Evolutionary conservation across 2,113 vertebrate genomes (phyloP).

Genomic region (Delphinapterus leucas): DNA sequence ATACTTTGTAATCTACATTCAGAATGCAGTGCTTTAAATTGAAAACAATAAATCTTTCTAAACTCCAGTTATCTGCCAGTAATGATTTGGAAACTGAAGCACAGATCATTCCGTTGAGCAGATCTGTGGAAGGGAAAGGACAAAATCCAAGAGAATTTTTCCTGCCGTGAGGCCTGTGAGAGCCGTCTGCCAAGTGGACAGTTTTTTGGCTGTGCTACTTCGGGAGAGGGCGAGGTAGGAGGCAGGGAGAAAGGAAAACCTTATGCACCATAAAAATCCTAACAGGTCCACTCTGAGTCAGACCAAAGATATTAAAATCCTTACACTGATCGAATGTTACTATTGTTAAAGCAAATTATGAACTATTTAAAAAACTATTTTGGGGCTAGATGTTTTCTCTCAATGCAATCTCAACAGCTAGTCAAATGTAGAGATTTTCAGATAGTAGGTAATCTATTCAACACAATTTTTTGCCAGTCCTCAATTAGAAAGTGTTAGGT

Average conservation of each 20-base stretch:
- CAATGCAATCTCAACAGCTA: conserved; percentile 26
- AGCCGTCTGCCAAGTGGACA: neutral
- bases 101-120: neutral
- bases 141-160: neutral
- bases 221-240: too few relatives aligned
- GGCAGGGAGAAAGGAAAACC: neutral
- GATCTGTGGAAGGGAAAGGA: neutral
- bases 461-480: conserved; percentile 49
- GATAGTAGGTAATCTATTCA: neutral
- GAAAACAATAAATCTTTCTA: conserved; percentile 19
- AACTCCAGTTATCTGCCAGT: neutral
- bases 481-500: conserved; percentile 59
- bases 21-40: neutral
- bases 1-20: neutral
- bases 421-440: conserved; percentile 37
- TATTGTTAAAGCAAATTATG: conserved; percentile 19
- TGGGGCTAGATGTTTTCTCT: conserved; percentile 28
- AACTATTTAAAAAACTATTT: conserved; percentile 29
- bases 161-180: neutral
- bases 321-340: conserved; percentile 19
- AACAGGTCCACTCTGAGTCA: neutral
- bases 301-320: conserved; percentile 30
- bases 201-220: neutral
- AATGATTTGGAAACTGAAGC: conserved; percentile 8
- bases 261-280: neutral